Evolutionary conservation across 1,140 invertebrate genomes (phyloP).

Genomic region (Pseudomyrmex gracilis): DNA sequence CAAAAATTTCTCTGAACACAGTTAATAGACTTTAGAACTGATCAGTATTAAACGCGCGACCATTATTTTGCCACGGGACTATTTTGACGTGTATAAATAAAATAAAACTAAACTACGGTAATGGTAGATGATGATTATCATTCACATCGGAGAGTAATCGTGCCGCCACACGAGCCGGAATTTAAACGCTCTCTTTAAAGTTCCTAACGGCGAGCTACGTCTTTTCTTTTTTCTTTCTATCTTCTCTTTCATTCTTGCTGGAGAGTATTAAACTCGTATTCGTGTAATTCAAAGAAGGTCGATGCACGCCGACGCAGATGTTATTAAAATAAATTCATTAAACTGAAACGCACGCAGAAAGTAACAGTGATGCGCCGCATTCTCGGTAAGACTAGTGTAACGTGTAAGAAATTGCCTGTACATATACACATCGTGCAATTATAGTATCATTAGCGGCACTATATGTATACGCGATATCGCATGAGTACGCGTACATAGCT

Average conservation of each 20-base stretch:
- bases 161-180: constrained; percentile 57
- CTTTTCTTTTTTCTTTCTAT: constrained; percentile 1
- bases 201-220: constrained; percentile 3
- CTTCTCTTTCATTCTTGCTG: not conserved
- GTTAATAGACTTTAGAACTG: not conserved
- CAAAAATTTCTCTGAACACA: not conserved
- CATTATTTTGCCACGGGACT: constrained; percentile 55
- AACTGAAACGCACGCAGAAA: constrained; percentile 48
- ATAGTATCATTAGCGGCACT: constrained; percentile 79
- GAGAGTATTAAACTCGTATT: constrained; percentile 15
- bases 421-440: constrained; percentile 74
- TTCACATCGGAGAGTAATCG: constrained; percentile 71
- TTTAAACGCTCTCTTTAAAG: constrained; percentile 67
- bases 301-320: constrained; percentile 55
- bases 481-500: not conserved
- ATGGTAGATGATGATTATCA: constrained; percentile 71
- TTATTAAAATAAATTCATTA: constrained; percentile 77
- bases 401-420: constrained; percentile 66
- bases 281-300: constrained; percentile 56
- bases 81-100: constrained; percentile 58
- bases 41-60: constrained; percentile 44
- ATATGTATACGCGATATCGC: constrained; percentile 49
- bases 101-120: constrained; percentile 57
- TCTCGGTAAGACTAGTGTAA: not conserved
- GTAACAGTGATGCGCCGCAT: constrained; percentile 44